Evolutionary conservation across 2,797 vertebrate species (phyloP), one percentile per base, ranked within the genome.

Genomic region (Spizella passerina): DNA sequence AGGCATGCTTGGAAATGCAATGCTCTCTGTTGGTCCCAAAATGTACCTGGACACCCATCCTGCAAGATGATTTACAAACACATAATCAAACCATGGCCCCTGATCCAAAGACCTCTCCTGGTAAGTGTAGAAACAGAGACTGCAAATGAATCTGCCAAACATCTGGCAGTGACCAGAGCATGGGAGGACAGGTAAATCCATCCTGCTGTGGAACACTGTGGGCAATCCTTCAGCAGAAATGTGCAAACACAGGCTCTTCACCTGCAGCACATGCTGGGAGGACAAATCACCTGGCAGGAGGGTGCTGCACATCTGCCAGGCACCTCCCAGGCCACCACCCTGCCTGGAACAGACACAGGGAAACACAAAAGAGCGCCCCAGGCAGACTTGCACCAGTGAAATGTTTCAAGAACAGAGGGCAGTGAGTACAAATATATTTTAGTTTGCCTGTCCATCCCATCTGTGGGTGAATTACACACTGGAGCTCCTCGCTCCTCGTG

Each of bases 401-500:
- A 30, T 2, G 3, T 13, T 41, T 5, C 41, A 49, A 65, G 16
- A 75, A 39, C 7, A 72, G 46, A 75, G 18, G 26, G 24, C 7
- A 81, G 15, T 23, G 32, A 63, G 24, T 52, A 39, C 12, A 79
- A 60, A 26, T 10, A 21, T 17, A 50, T 39, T 69, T 80, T 26
- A 43, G 29, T 39, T 32, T 59, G 3, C 23, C 32, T 52, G 26
- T 43, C n/a, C 1, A 0, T 47, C 47, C 15, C 10, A 38, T 17
- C 44, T 69, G 38, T 4, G 2, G 30, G 26, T 44, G 18, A 65
- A 76, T 59, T 44, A 23, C 7, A 6, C 8, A 15, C 10, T 18
- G 8, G 4, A 6, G 4, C 5, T 7, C 52, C 47, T 61, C 0
- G 0, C 11, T 61, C 3, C 14, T 36, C 30, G 20, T 39, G 11